A percentile compares a stretch with the other conserved stretches of the same genome.
These are phyloP conservation scores for Agrilus mali DNA, from an alignment of 2,888 invertebrate species.

Conservation along the genomic window DNA sequence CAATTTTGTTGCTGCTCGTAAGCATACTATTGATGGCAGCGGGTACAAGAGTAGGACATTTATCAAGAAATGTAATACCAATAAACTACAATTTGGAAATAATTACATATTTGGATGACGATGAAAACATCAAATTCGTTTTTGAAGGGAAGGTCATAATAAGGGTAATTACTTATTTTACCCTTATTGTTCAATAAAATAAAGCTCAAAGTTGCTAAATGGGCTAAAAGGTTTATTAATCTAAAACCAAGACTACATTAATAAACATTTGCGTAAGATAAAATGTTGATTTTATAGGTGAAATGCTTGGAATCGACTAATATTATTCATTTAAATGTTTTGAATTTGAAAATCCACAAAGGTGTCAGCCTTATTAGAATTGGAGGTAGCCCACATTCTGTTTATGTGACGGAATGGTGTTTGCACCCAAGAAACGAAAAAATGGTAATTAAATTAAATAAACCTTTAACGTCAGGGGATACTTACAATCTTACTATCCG, in stretches of 20 bases:
- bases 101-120: conserved; percentile 32
- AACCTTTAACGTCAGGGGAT: conserved; percentile 33
- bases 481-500: conserved; percentile 46
- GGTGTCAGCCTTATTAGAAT: conserved; percentile 19
- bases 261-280: no score
- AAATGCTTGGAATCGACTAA: conserved; percentile 38
- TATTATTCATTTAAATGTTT: conserved; percentile 53
- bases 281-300: conserved; percentile 31
- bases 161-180: no score
- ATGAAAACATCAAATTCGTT: conserved; percentile 38
- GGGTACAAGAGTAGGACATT: no score
- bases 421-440: conserved; percentile 47
- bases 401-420: conserved; percentile 27
- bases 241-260: no score
- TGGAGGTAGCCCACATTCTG: conserved; percentile 19
- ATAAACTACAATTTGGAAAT: conserved; percentile 33
- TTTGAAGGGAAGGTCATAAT: conserved; percentile 46
- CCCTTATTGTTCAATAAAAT: no score
- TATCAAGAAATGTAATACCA: conserved; percentile 31
- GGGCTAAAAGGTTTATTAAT: no score
- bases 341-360: conserved; percentile 43
- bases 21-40: no score
- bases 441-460: conserved; percentile 42
- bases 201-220: no score
- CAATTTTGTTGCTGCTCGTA: no score